Evolutionary conservation across 2,113 vertebrate genomes (phyloP).

Genomic region (Copsychus sechellarum): DNA sequence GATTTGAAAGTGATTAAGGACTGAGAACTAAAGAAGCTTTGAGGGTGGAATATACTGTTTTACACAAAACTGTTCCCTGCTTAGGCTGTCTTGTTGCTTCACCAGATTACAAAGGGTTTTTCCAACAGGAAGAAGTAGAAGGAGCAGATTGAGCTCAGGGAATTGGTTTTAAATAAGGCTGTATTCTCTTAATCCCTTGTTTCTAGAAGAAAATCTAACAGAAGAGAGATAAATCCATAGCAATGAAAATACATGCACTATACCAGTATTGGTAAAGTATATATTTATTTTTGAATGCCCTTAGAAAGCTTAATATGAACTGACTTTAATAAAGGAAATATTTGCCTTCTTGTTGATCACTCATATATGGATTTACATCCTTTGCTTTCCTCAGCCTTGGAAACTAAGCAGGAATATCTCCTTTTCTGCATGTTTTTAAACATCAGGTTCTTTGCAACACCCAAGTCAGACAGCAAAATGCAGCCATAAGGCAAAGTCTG

Average conservation of each 20-base stretch:
- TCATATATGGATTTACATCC: not conserved
- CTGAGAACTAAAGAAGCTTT: not conserved
- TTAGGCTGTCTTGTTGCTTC: not conserved
- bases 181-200: constrained; percentile 24
- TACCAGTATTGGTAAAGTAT: not conserved
- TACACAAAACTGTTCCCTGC: not conserved
- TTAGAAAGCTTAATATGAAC: not conserved
- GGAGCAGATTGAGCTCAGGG: not conserved
- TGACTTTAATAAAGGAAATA: not conserved
- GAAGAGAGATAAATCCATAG: not conserved
- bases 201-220: constrained; percentile 19
- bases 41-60: not conserved
- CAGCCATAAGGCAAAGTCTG: not conserved
- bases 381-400: not conserved
- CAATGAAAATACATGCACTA: not conserved
- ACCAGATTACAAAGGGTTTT: not conserved
- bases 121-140: not conserved
- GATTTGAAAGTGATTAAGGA: not conserved
- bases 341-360: not conserved
- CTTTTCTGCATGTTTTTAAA: not conserved
- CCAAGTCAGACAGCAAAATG: not conserved
- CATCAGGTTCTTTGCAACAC: not conserved
- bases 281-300: not conserved
- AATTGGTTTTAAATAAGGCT: constrained; percentile 2
- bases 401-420: not conserved